Evolutionary conservation across 2,113 vertebrate species (phyloP).

Genomic region (Seriola quinqueradiata): DNA sequence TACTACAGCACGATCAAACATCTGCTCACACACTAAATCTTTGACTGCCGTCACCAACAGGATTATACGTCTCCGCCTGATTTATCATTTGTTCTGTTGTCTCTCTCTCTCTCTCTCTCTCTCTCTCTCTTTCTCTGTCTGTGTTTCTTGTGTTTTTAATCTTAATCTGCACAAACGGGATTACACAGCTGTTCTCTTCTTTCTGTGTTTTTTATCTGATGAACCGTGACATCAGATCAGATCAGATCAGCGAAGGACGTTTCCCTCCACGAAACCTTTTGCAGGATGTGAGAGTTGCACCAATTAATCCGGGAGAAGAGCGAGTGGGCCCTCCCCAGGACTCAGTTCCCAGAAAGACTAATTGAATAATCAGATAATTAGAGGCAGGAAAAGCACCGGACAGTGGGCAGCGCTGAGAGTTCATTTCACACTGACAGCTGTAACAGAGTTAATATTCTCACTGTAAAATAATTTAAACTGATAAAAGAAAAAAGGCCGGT

Average conservation of each 20-base stretch:
- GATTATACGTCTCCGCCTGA: too few species aligned
- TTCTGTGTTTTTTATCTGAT: neutral
- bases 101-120: too few species aligned
- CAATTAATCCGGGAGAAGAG: slow-evolving; percentile 13
- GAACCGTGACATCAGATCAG: slow-evolving; percentile 15
- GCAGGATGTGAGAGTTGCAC: neutral
- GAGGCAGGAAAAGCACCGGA: slow-evolving; percentile 17
- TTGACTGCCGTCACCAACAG: too few species aligned
- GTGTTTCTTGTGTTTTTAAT: neutral
- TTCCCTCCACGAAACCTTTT: neutral
- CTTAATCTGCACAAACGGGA: neutral
- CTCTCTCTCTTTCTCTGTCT: too few species aligned
- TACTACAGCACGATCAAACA: neutral
- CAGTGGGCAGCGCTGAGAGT: neutral
- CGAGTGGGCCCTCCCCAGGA: slow-evolving; percentile 19
- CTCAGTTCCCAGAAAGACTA: slow-evolving; percentile 48
- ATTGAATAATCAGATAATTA: slow-evolving; percentile 51
- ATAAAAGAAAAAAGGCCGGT: too few species aligned
- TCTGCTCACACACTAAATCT: neutral
- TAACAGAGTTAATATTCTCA: neutral
- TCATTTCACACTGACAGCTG: slow-evolving; percentile 30
- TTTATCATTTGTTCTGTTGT: too few species aligned
- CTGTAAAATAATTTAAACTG: neutral
- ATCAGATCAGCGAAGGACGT: slow-evolving; percentile 25
- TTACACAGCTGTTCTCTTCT: neutral